Percentiles rank a stretch among this genome's conserved stretches.
phyloP scores from a whole-genome alignment of 2,797 vertebrate genomes.

The Gymnoscopelus microlampas region DNA sequence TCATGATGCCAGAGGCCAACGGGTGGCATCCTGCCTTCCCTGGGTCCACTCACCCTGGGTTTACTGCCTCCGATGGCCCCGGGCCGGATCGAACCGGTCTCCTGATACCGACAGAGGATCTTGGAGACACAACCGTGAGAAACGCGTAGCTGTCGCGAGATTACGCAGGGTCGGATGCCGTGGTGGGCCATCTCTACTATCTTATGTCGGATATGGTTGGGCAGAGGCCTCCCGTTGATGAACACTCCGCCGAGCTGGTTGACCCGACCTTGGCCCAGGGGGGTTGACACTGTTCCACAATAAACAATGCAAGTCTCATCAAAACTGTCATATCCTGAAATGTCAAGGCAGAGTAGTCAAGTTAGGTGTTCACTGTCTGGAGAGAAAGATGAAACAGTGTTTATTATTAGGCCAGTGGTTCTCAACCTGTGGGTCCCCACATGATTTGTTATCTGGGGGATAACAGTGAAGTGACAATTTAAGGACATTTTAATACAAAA shows the following conservation, averaged over 20 bases:
- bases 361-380: not conserved
- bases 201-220: slow-evolving; percentile 98
- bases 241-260: slow-evolving; percentile 98
- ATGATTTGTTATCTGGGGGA: too few relatives aligned
- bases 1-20: not conserved
- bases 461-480: too few relatives aligned
- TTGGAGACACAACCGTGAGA: slow-evolving; percentile 99
- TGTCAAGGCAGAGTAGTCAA: slow-evolving; percentile 6
- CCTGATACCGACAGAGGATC: slow-evolving; percentile 97
- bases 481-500: too few relatives aligned
- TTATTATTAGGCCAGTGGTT: too few relatives aligned
- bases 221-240: slow-evolving; percentile 96
- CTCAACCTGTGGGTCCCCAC: too few relatives aligned
- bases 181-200: slow-evolving; percentile 99
- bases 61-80: slow-evolving; percentile 98
- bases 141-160: slow-evolving; percentile 95
- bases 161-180: slow-evolving; percentile 96
- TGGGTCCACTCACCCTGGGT: slow-evolving; percentile 93
- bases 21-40: not conserved
- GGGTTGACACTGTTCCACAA: slow-evolving; percentile 90
- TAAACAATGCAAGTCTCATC: slow-evolving; percentile 48
- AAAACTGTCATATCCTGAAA: slow-evolving; percentile 6
- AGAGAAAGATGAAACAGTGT: not conserved
- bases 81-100: slow-evolving; percentile 96
- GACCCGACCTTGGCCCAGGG: slow-evolving; percentile 96